Base-by-base conservation (phyloP, 2,113 vertebrate species). In the Cheirogaleus medius region DNA sequence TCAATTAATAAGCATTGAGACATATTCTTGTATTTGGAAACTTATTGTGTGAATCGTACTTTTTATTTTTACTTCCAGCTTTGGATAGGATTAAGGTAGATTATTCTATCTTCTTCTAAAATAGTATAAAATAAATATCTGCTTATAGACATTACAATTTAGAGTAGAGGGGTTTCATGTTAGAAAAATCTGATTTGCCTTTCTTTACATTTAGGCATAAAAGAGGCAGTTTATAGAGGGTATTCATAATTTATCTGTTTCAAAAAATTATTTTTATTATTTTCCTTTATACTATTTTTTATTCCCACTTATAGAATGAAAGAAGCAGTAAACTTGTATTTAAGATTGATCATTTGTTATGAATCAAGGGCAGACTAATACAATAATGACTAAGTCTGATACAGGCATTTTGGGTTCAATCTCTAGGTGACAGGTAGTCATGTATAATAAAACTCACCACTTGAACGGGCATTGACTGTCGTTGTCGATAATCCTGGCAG, bases 381-480 rank as follows among this genome's bases (percentile, higher is more conserved):
- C 44, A 32, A 12, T 73, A 93, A 94, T 87, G 63, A 83, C 47
- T 32, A n/a, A 85, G 32, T 66, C 52, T 81, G 63, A 54, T 44
- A 0, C 14, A 76, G 73, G 47, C 76, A 23, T 52, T 78, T 54
- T 54, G 76, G 29, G 81, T 87, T 95, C 54, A 90, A 1, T 83
- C 42, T 94, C 56, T 92, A 76, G 81, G 23, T 64, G 56, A 78
- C 49, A 78, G 80, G 49, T 87, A 69, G 90, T 84, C 6, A 0
- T 84, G 39, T 92, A 44, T 83, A 80, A 84, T 96, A 73, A 95
- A 83, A 89, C 47, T 54, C 47, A 77, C 32, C 6, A 32, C 60
- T 84, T 95, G 56, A 85, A 60, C 76, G 77, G n/a, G 69, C 64
- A 88, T 64, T 80, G 90, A 97, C 84, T 93, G 89, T 66, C 89